Percentiles rank a stretch among this genome's conserved stretches.
These are phyloP conservation scores for Chauna torquata DNA, from an alignment of 2,113 vertebrate genomes.

Conservation along the genomic window DNA sequence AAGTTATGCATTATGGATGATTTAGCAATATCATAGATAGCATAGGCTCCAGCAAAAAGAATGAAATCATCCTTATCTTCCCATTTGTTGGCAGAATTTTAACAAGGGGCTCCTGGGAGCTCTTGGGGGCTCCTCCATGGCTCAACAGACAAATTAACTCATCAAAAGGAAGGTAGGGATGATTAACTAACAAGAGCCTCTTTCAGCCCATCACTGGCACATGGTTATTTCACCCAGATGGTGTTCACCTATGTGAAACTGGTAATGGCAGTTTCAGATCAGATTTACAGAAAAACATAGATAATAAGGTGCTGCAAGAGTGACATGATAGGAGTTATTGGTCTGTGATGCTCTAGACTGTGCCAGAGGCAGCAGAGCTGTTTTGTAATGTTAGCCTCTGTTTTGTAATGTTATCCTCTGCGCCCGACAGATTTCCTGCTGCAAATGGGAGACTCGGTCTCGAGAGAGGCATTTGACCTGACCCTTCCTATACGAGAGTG, in stretches of 20 bases:
- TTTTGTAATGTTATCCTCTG: slow-evolving; percentile 59
- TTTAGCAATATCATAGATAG: slow-evolving; percentile 43
- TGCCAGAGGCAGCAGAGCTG: slow-evolving; percentile 17
- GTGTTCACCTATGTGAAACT: slow-evolving; percentile 68
- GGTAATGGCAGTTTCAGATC: slow-evolving; percentile 57
- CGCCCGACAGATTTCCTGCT: not conserved
- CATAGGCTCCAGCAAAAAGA: slow-evolving; percentile 26
- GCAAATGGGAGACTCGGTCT: slow-evolving; percentile 8
- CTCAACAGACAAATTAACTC: slow-evolving; percentile 68
- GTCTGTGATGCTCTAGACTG: not conserved
- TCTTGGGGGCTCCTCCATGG: slow-evolving; percentile 59
- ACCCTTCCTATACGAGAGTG: not conserved
- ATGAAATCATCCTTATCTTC: slow-evolving; percentile 63
- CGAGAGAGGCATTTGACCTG: slow-evolving; percentile 26
- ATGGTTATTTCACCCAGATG: slow-evolving; percentile 69
- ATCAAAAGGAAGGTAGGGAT: slow-evolving; percentile 66
- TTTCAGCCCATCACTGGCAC: slow-evolving; percentile 55
- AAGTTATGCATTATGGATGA: slow-evolving; percentile 47
- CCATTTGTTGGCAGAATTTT: slow-evolving; percentile 54
- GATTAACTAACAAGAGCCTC: slow-evolving; percentile 70
- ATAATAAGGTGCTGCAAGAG: slow-evolving; percentile 38
- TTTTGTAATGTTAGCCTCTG: slow-evolving; percentile 54
- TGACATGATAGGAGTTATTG: not conserved
- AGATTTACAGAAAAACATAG: slow-evolving; percentile 41
- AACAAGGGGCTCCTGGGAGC: slow-evolving; percentile 59